Base-by-base conservation (phyloP, 1,140 invertebrate genomes). In the Drosophila teissieri region DNA sequence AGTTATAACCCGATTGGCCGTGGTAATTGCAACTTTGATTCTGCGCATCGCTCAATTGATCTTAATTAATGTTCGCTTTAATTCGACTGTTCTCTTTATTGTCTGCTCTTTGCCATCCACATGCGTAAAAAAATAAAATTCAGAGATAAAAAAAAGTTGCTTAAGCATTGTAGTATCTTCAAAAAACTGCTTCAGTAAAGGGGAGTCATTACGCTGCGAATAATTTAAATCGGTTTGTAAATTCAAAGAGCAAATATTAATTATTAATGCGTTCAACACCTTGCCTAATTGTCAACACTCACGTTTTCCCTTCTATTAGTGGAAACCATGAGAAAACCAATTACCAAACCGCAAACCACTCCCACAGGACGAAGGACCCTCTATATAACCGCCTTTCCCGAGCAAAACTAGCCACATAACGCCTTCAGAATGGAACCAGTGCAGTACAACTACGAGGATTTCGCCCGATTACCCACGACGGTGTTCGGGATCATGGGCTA, bases 41-140 rank as follows among this genome's bases (percentile, higher is more conserved):
- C 68, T 44, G 45, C 39, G 60, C 31, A 74, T 73, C 49, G 31
- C 15, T 70, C 44, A 83, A 83, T 83, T 83, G 80, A 75, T 54
- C 58, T 83, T 83, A 83, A 83, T 83, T 83, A 83, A 83, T 75
- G 56, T 49, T 75, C 57, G 75, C 82, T 78, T 83, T 44, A 15
- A 24, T 45, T 34, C 39, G 39, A 52, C 17, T 53, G 31, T 48
- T 53, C 14, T 62, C n/a, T 37, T 63, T 52, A 46, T 57, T 17
- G 19, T 73, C 56, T 73, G 52, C 34, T 42, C n/a, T 55, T 58
- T 63, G 42, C 3, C 15, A n/a, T 24, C 15, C 10, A 60, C 15
- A 2, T 22, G 12, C 15, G 22, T 24, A 4, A 36, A 42, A 49
- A 49, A 51, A 14, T 51, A 10, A 64, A 54, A 5, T 15, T 24